Evolutionary conservation across 2,113 vertebrate species (phyloP), one percentile per base, ranked within the genome.

Genomic region (Tragelaphus strepsiceros): DNA sequence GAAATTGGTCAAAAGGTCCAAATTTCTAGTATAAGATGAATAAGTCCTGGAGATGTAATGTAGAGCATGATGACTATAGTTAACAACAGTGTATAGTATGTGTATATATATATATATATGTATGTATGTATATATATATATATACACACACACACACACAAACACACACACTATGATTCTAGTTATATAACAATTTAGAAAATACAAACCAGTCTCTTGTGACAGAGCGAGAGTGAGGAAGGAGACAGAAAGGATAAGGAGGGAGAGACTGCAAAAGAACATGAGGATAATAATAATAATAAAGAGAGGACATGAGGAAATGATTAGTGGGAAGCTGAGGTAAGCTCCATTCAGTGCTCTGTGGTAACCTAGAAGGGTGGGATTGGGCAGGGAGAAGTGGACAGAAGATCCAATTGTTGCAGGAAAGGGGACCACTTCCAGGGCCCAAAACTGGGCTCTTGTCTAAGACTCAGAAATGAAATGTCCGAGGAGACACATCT

Each of bases 131-230:
- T 56, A 56, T 56, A 54, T 19, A 54, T 21, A 53, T 17, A 53
- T 0, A 53, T 5, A n/a, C n/a, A n/a, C n/a, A 43, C 43, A 43
- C 43, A 43, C 43, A 43, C 43, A 43, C 43, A 43, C 43, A 43
- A 43, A 43, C 5, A 43, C 43, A 43, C 5, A 53, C 53, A 56
- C 56, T 58, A 59, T 49, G 30, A 39, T 93, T 85, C 30, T 43
- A 62, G 22, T 74, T 62, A 90, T 39, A 64, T 64, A 78, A 64
- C 43, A 85, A 28, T 43, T 56, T 78, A 91, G 17, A 54, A 94
- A 83, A 88, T 92, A 22, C 26, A 92, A 93, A 93, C 26, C 14
- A 90, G 84, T 62, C 26, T 53, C 24, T 17, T 39, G 6, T 28
- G 46, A 95, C 88, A 77, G 64, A 35, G 24, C 24, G 39, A 88